Conservation (phyloP, 1,140 invertebrate species). For the Orius insidiosus region DNA sequence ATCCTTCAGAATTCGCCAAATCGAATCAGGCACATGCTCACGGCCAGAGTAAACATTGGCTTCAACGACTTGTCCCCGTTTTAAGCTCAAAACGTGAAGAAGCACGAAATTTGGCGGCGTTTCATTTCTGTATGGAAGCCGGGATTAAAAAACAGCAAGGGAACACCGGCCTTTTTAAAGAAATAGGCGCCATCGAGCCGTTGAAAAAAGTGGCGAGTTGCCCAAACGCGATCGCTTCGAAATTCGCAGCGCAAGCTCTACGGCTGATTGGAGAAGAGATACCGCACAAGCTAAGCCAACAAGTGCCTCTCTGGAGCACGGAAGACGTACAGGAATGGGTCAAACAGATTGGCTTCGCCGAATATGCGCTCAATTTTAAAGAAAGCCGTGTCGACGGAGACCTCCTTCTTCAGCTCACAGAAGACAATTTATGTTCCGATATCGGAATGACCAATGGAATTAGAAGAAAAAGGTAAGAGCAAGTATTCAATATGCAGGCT, state of each 20-base stretch:
- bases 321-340: constrained; percentile 97
- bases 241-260: constrained; percentile 90
- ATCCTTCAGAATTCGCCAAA: constrained; percentile 86
- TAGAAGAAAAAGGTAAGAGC: constrained; percentile 53
- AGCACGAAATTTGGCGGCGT: constrained; percentile 89
- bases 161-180: constrained; percentile 81
- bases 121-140: constrained; percentile 99
- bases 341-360: constrained; percentile 85
- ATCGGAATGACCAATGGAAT: constrained; percentile 90
- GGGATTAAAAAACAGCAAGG: constrained; percentile 94
- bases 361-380: constrained; percentile 66
- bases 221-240: constrained; percentile 93
- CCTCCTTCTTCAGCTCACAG: constrained; percentile 78
- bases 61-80: constrained; percentile 84
- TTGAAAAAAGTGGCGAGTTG: constrained; percentile 93
- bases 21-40: constrained; percentile 84
- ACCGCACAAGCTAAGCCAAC: constrained; percentile 92
- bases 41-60: constrained; percentile 92
- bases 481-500: background rate
- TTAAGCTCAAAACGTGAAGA: constrained; percentile 89
- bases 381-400: constrained; percentile 96
- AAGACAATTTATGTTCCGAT: constrained; percentile 81
- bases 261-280: constrained; percentile 90
- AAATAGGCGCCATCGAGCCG: constrained; percentile 89
- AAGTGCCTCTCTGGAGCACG: constrained; percentile 92